Evolutionary conservation across 2,113 vertebrate species (phyloP), one percentile per base, ranked within the genome.

Genomic region (Phylloscopus trochiloides): DNA sequence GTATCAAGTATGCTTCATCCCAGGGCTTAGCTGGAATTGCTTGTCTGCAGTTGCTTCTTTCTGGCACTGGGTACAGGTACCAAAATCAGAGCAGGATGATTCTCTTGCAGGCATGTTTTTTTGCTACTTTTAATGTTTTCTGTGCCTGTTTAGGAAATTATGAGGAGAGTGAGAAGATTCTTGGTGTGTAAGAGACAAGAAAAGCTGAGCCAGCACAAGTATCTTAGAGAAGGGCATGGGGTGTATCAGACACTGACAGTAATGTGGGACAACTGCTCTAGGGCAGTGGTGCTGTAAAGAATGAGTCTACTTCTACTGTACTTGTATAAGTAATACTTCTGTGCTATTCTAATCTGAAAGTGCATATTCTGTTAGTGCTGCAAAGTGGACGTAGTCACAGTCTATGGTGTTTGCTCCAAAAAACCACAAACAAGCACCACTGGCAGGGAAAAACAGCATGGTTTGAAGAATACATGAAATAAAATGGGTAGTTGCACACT

Each of bases 1-100:
- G 50, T 87, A 85, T 92, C 94, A 91, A 96, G 93, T 43, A 9
- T 55, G 91, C 94, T 85, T 96, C 93, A 94, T 97, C 95, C 87
- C 77, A 76, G 77, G 93, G 94, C 87, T 97, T 94, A 97, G 84
- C 84, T 1, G 2, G 50, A 94, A 67, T 62, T 94, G 80, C 94
- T 54, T 73, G 38, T 83, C 84, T 95, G 70, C 74, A 62, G 4
- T 79, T 50, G 42, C 77, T 90, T 82, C 81, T 90, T 73, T 10
- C 54, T 82, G 62, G 50, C 72, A 34, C 54, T 58, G 54, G 45
- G 32, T 42, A 6, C 81, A 66, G 77, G 77, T 87, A 50, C 62
- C 3, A 20, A 29, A 76, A 66, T 17, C 38, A 83, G 45, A 96
- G 61, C 50, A 59, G 65, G 68, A 25, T 0, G 1, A 19, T 28